These are phyloP conservation scores for Rosalia funebris DNA, from an alignment of 2,888 invertebrate genomes.

Conservation along the genomic window DNA sequence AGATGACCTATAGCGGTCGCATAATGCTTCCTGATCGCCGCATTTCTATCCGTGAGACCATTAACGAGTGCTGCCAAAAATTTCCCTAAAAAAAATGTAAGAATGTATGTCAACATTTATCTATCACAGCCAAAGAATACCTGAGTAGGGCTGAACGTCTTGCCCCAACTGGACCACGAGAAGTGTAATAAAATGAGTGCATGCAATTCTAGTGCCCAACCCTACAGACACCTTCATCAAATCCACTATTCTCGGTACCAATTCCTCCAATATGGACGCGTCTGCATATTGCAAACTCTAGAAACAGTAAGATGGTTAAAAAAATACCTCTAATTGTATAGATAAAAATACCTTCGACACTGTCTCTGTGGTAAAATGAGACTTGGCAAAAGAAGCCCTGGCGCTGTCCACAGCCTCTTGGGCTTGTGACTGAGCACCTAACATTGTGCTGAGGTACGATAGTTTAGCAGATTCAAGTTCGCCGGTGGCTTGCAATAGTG, in stretches of 20 bases:
- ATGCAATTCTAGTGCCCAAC: slow-evolving; percentile 85
- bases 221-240: slow-evolving; percentile 82
- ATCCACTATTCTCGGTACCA: slow-evolving; percentile 84
- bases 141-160: slow-evolving; percentile 71
- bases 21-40: slow-evolving; percentile 84
- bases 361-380: slow-evolving; percentile 89
- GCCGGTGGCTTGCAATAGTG: slow-evolving; percentile 85
- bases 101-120: no score
- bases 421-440: slow-evolving; percentile 74
- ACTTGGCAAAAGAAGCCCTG: slow-evolving; percentile 82
- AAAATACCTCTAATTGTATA: neutral
- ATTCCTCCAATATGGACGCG: slow-evolving; percentile 78
- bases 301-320: slow-evolving; percentile 1
- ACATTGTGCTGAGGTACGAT: slow-evolving; percentile 80
- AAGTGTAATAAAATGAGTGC: slow-evolving; percentile 81
- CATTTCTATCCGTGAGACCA: slow-evolving; percentile 86
- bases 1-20: slow-evolving; percentile 87
- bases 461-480: slow-evolving; percentile 85
- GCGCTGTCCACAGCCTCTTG: slow-evolving; percentile 83
- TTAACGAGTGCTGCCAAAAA: slow-evolving; percentile 73
- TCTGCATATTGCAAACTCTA: slow-evolving; percentile 79
- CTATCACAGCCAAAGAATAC: slow-evolving; percentile 49
- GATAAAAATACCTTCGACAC: slow-evolving; percentile 73
- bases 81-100: slow-evolving; percentile 64
- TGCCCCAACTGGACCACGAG: slow-evolving; percentile 67